phyloP scores from a whole-genome alignment of 2,797 vertebrate species.

The Synaphobranchus kaupii region DNA sequence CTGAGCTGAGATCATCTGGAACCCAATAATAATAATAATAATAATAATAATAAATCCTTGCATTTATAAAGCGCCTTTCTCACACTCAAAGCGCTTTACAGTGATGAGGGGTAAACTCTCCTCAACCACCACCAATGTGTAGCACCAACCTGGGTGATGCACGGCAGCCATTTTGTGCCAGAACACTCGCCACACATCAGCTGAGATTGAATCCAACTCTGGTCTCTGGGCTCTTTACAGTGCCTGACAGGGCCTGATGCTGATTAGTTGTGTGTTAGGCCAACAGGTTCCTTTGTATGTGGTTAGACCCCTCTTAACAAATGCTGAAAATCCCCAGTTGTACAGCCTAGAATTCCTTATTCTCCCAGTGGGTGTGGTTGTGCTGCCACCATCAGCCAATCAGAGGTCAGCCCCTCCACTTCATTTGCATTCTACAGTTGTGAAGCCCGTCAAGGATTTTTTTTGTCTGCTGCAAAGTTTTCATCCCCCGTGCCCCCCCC shows the following conservation, averaged over 20 bases:
- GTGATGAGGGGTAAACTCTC: no score
- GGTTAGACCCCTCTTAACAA: neutral
- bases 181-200: no score
- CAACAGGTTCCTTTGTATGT: neutral
- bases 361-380: conserved; percentile 43
- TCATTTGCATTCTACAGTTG: conserved; percentile 44
- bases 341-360: conserved; percentile 30
- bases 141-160: no score
- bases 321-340: neutral
- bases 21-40: no score
- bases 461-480: conserved; percentile 33
- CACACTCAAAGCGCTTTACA: no score
- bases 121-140: no score
- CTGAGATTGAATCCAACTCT: neutral
- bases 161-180: no score
- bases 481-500: conserved; percentile 19
- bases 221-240: neutral
- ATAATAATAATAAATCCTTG: no score
- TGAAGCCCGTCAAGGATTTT: conserved; percentile 45
- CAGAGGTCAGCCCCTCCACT: conserved; percentile 32
- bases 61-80: no score
- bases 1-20: no score
- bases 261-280: neutral
- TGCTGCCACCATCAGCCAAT: conserved; percentile 38
- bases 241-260: neutral